Conservation (phyloP, 2,888 invertebrate genomes). For the Lasioglossum morio region DNA sequence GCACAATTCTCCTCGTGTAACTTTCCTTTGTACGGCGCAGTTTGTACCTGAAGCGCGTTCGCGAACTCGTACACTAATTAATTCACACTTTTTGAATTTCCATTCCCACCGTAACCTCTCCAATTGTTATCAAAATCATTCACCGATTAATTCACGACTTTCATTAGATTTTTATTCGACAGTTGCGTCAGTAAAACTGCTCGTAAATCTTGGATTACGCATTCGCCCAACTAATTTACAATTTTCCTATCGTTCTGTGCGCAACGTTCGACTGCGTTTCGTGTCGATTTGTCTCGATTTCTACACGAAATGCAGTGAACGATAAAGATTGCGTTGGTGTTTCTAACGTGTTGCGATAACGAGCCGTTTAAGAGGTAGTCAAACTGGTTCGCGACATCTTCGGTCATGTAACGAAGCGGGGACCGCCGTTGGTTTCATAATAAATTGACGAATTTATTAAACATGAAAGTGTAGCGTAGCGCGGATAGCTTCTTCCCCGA, state of each 20-base stretch:
- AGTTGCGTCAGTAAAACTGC: too few species aligned
- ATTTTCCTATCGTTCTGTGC: not conserved
- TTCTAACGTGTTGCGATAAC: too few species aligned
- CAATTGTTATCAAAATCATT: too few species aligned
- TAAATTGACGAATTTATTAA: not conserved
- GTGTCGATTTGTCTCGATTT: too few species aligned
- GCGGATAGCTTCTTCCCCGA: not conserved
- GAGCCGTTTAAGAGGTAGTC: not conserved
- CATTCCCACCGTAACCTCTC: too few species aligned
- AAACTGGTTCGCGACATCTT: too few species aligned
- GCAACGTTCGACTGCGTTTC: not conserved
- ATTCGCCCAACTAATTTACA: too few species aligned
- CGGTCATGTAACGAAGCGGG: too few species aligned
- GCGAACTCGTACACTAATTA: not conserved
- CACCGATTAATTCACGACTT: too few species aligned
- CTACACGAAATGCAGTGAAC: too few species aligned
- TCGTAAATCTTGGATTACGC: too few species aligned
- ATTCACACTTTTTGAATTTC: too few species aligned
- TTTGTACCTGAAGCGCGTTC: not conserved
- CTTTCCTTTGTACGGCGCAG: not conserved
- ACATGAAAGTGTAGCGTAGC: not conserved
- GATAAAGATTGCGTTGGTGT: not conserved
- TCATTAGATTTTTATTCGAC: not conserved
- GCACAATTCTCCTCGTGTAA: not conserved
- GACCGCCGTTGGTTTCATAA: not conserved